phyloP scores from a whole-genome alignment of 2,888 invertebrate genomes.

The Drosophila pegasa region DNA sequence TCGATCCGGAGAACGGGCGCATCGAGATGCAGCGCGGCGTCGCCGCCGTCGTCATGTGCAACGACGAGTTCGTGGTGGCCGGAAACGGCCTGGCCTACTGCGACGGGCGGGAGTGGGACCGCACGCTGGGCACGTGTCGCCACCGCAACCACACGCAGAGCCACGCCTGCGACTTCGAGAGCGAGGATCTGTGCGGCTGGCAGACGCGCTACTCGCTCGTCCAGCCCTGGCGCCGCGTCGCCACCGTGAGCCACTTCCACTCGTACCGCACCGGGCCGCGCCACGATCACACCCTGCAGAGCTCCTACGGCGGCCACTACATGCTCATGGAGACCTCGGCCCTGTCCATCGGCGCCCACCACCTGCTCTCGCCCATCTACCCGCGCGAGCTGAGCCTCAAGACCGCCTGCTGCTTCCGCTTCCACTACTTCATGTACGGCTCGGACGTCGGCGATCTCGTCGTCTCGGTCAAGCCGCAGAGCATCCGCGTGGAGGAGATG shows the following conservation, averaged over 20 bases:
- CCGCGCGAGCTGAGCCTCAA: conserved; percentile 85
- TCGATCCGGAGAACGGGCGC: conserved; percentile 86
- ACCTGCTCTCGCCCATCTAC: conserved; percentile 91
- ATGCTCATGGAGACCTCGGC: conserved; percentile 90
- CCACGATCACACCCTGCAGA: conserved; percentile 90
- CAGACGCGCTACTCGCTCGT: conserved; percentile 87
- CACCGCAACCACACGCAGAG: conserved; percentile 44
- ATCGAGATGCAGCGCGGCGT: conserved; percentile 86
- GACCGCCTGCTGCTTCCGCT: conserved; percentile 87
- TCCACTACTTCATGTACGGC: conserved; percentile 94
- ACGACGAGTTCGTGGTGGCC: conserved; percentile 87
- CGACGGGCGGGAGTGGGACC: conserved; percentile 90
- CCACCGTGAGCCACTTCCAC: conserved; percentile 83
- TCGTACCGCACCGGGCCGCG: conserved; percentile 88
- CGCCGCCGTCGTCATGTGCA: conserved; percentile 88
- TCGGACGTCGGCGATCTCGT: conserved; percentile 86
- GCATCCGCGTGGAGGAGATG: conserved; percentile 60
- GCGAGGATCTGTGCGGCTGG: conserved; percentile 91
- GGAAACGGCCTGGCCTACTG: conserved; percentile 89
- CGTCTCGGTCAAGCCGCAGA: conserved; percentile 86
- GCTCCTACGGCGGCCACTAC: conserved; percentile 88
- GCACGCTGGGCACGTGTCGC: conserved; percentile 88
- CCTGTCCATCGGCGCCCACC: conserved; percentile 67
- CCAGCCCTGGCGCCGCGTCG: conserved; percentile 90
- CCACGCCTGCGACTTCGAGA: conserved; percentile 83